Percentiles rank a stretch among this genome's conserved stretches.
These are phyloP conservation scores for Nephrotoma appendiculata DNA, from an alignment of 2,888 invertebrate genomes.

Conservation along the genomic window DNA sequence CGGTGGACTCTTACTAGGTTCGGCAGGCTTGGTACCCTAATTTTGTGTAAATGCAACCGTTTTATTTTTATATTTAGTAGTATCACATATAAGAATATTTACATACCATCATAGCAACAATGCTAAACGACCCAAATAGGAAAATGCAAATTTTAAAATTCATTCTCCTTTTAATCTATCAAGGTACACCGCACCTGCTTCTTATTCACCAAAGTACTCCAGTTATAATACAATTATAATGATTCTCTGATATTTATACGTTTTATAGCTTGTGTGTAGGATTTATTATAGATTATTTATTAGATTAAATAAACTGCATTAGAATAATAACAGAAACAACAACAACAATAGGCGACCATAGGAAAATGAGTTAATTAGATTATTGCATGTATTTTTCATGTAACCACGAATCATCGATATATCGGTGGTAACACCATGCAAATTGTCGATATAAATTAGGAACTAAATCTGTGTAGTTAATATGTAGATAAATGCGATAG, in stretches of 20 bases:
- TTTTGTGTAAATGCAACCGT: not conserved
- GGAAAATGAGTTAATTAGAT: no score
- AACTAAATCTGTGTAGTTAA: not conserved
- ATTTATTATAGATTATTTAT: no score
- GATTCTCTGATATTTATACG: not conserved
- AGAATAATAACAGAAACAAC: no score
- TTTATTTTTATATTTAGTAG: not conserved
- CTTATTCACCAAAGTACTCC: not conserved
- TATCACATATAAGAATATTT: not conserved
- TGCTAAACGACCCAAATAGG: not conserved
- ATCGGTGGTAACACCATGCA: not conserved
- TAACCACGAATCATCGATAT: no score
- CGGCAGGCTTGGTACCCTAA: not conserved
- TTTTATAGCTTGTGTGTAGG: no score
- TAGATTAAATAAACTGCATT: no score
- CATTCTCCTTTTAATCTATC: not conserved
- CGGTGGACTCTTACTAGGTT: not conserved
- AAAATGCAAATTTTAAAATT: not conserved
- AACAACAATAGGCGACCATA: no score
- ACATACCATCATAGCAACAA: not conserved
- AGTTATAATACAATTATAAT: not conserved
- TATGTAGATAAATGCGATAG: no score
- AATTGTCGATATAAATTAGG: not conserved
- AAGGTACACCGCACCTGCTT: not conserved
- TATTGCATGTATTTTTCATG: no score